Evolutionary conservation across 23 tunicate species (phyloP), one percentile per base, ranked within the genome.

Genomic region (Aplidium turbinatum): DNA sequence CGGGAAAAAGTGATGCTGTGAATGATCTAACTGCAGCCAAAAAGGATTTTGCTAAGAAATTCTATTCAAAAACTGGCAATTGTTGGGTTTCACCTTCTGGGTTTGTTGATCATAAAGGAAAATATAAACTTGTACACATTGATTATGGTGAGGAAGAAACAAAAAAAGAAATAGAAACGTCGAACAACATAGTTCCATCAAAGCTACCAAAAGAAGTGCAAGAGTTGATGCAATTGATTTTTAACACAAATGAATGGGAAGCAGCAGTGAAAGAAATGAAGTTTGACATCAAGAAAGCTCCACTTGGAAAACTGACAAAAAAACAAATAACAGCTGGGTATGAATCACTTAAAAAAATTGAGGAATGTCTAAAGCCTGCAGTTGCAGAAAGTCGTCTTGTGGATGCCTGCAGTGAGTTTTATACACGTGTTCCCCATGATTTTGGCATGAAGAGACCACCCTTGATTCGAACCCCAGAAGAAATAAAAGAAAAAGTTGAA

Each of bases 371-470:
- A 4, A 62, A 61, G 48, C 50, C 35, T 38, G 31, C 32, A 4
- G 63, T 42, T 21, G 38, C 20, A 33, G 82, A 63, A 31, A 35
- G 38, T 24, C 61, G 56, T 21, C 39, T 90, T 56, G 56, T 46
- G 35, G 87, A 81, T 3, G 95, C 95, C 1, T 88, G 95, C 63
- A 90, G 90, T 57, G 77, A 90, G 63, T 90, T 90, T 70, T 90
- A 90, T 69, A 90, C 97, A 3, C 62, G 54, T 47, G 72, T 90
- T 61, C 97, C 97, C 23, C 97, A 90, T 63, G 97, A 90, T 52
- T 90, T 90, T 64, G 97, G 97, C 18, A 90, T 90, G 97, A 90
- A 78, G 78, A 30, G 62, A 33, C 97, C 97, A 27, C 81, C 97
- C 4, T 33, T 90, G 0, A 83, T 90, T 22, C 56, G 62, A 30